phyloP scores from a whole-genome alignment of 2,888 invertebrate species.

The Stenurella melanura region DNA sequence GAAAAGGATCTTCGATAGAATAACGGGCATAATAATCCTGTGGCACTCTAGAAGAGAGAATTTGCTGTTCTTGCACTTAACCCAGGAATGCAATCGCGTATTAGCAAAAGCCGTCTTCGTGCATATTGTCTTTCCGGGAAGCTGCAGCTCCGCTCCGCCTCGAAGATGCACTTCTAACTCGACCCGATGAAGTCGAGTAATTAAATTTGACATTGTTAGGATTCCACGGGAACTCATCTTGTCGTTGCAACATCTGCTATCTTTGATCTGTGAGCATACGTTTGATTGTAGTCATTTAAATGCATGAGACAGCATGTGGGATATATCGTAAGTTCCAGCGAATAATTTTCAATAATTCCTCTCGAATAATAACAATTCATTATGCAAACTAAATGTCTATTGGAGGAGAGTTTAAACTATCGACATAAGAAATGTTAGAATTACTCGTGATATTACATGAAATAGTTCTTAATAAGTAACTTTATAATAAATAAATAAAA shows the following conservation, averaged over 20 bases:
- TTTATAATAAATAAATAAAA: no score
- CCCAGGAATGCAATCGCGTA: conserved; percentile 40
- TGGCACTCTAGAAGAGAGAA: conserved; percentile 17
- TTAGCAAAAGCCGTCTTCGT: conserved; percentile 25
- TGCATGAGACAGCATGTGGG: neutral
- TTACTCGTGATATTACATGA: no score
- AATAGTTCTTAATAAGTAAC: no score
- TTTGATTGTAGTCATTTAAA: neutral
- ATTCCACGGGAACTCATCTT: conserved; percentile 22
- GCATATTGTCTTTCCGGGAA: conserved; percentile 38
- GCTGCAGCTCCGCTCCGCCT: neutral
- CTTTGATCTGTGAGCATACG: conserved; percentile 18
- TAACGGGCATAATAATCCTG: neutral
- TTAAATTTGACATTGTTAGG: conserved; percentile 40
- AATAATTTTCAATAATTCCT: neutral
- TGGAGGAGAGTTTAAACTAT: no score
- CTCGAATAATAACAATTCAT: no score
- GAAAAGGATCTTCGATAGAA: conserved; percentile 8
- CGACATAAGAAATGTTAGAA: no score
- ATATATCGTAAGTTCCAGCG: neutral
- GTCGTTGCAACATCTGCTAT: conserved; percentile 29
- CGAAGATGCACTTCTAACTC: conserved; percentile 33
- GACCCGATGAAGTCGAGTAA: conserved; percentile 28
- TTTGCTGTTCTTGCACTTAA: conserved; percentile 28
- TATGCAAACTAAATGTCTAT: no score